Conservation (phyloP, 64 coral and sea anemone species). For the Acropora yongei region DNA sequence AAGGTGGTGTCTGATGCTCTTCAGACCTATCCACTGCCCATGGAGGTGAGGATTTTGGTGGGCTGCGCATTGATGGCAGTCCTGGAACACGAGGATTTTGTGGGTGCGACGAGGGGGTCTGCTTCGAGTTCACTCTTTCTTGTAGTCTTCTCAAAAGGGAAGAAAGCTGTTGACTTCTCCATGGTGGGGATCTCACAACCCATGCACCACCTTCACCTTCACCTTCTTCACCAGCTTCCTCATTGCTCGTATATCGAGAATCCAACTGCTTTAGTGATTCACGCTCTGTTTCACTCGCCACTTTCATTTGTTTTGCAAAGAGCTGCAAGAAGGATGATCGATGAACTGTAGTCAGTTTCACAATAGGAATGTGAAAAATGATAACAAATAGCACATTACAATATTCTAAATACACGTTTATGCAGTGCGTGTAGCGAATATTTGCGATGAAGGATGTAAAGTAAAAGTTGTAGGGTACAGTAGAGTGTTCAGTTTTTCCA, state of each 20-base stretch:
- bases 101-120: neutral
- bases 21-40: constrained; percentile 7
- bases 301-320: constrained; percentile 14
- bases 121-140: neutral
- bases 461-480: no score
- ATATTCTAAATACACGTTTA: neutral
- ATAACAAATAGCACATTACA: neutral
- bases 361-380: neutral
- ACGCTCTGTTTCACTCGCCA: neutral
- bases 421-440: no score
- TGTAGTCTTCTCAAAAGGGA: constrained; percentile 6
- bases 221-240: constrained; percentile 30
- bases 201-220: neutral
- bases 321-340: constrained; percentile 14
- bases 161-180: neutral
- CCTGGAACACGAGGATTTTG: neutral
- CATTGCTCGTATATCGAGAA: constrained; percentile 36
- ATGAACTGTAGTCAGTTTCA: neutral
- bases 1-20: neutral
- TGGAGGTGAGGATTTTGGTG: neutral
- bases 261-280: neutral
- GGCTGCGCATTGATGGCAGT: neutral
- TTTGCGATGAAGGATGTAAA: no score
- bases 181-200: constrained; percentile 26
- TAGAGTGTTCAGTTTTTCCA: no score